Percentiles rank a stretch among this genome's conserved stretches.
Conservation (phyloP, 2,113 vertebrate species). For the Notiomystis cincta region DNA sequence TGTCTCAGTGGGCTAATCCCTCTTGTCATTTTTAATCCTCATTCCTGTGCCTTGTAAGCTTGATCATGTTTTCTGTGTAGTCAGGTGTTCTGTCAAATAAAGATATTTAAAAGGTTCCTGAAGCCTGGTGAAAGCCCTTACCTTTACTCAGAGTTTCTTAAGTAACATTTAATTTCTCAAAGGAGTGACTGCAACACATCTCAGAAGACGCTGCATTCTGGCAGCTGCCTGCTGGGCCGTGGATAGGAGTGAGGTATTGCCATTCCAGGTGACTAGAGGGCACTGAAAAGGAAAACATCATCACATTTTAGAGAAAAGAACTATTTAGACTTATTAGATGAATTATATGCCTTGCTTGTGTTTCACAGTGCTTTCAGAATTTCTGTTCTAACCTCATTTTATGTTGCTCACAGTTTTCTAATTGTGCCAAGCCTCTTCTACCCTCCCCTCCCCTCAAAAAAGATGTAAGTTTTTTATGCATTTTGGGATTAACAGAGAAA, state of each 20-base stretch:
- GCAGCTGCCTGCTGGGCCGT: neutral
- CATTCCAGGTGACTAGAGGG: neutral
- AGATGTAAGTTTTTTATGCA: neutral
- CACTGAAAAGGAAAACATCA: neutral
- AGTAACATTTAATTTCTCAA: neutral
- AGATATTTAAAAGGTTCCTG: neutral
- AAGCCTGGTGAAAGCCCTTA: neutral
- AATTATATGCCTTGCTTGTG: neutral
- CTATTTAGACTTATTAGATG: neutral
- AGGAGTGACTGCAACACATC: neutral
- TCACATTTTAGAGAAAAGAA: neutral
- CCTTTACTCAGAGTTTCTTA: neutral
- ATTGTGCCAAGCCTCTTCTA: neutral
- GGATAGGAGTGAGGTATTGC: neutral
- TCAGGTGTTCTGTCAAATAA: neutral
- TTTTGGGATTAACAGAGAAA: neutral
- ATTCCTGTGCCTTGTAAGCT: neutral
- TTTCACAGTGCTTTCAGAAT: neutral
- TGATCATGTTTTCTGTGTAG: neutral
- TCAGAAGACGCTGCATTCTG: neutral
- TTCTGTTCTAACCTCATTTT: neutral
- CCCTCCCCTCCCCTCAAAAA: neutral
- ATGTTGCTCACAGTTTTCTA: neutral
- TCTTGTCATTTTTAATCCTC: slow-evolving; percentile 25
- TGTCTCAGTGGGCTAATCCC: slow-evolving; percentile 17